Evolutionary conservation across 2,113 vertebrate genomes (phyloP), one percentile per base, ranked within the genome.

Genomic region (Channa maculata): DNA sequence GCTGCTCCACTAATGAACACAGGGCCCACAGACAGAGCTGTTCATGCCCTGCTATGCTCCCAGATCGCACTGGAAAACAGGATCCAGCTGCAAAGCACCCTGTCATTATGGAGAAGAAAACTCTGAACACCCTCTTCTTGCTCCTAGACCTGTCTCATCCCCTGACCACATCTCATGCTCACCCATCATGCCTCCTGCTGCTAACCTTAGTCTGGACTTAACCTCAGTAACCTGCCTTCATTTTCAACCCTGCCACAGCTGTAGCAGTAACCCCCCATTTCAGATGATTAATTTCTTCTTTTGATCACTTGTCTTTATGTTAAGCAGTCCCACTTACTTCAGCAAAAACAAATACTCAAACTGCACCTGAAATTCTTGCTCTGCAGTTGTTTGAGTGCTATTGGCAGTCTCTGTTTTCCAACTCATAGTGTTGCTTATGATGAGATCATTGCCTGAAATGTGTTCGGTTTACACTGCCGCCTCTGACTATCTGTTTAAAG

Each of bases 1-100:
- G 83, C 85, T 90, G 85, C 86, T 80, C 75, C 82, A 80, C 91
- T 93, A 93, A 94, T 94, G 92, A 94, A 92, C 91, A 88, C 85
- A 86, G 89, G 82, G 53, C 88, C 87, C 86, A 84, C 90, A 90
- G 92, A 91, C 77, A 13, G 84, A 77, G 45, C 82, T 79, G 84
- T 71, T 88, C 85, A 34, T 87, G 83, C 46, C 76, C 75, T 66
- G 85, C 86, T 83, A 75, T 44, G 71, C 85, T 89, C 82, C 80
- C 65, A 44, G 68, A 85, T 89, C 80, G 65, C 74, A 66, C 86
- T 86, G 80, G 86, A 91, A 92, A 94, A 94, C 92, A 92, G 89
- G 89, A 92, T 91, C 91, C 93, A 93, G 90, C 92, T 93, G 92
- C 88, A 89, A 74, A n/a, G 65, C 80, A 75, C 86, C 85, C 89